A percentile compares a stretch with the other conserved stretches of the same genome.
phyloP scores from a whole-genome alignment of 2,797 vertebrate species.

The Naso thynnoides region DNA sequence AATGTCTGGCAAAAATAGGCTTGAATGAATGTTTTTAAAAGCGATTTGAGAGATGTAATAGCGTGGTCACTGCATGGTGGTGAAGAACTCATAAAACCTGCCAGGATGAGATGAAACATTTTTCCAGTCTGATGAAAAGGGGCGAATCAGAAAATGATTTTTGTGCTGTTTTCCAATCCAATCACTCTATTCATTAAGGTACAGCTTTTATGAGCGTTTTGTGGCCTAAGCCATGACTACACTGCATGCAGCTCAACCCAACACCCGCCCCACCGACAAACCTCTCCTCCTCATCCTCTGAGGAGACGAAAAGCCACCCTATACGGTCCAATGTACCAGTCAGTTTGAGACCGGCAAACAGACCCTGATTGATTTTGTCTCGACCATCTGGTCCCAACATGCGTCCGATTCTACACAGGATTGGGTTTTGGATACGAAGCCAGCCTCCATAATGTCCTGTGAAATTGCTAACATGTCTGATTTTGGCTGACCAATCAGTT shows the following conservation, averaged over 20 bases:
- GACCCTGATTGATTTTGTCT: conserved; percentile 31
- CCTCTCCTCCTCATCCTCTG: conserved; percentile 77
- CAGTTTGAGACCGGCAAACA: conserved; percentile 32
- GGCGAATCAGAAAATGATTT: conserved; percentile 24
- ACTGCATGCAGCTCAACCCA: conserved; percentile 79
- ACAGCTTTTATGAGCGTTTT: conserved; percentile 47
- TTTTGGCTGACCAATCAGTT: conserved; percentile 63
- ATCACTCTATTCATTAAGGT: conserved; percentile 42
- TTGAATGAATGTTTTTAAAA: conserved; percentile 58
- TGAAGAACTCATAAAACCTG: conserved; percentile 62
- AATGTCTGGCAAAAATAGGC: conserved; percentile 51
- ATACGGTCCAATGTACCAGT: conserved; percentile 15
- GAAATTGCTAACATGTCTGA: conserved; percentile 67
- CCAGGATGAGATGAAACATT: conserved; percentile 57
- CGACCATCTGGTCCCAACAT: conserved; percentile 48
- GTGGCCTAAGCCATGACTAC: conserved; percentile 55
- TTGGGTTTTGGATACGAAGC: conserved; percentile 53
- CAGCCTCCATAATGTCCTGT: conserved; percentile 62
- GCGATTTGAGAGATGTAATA: conserved; percentile 53
- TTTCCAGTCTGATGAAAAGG: conserved; percentile 45
- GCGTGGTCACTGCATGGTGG: conserved; percentile 46
- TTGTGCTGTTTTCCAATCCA: conserved; percentile 25
- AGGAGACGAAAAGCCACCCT: conserved; percentile 59
- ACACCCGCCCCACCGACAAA: conserved; percentile 79
- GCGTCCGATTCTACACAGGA: conserved; percentile 50